Base-by-base conservation (phyloP, 2,797 vertebrate species). In the Eleutherodactylus coqui region DNA sequence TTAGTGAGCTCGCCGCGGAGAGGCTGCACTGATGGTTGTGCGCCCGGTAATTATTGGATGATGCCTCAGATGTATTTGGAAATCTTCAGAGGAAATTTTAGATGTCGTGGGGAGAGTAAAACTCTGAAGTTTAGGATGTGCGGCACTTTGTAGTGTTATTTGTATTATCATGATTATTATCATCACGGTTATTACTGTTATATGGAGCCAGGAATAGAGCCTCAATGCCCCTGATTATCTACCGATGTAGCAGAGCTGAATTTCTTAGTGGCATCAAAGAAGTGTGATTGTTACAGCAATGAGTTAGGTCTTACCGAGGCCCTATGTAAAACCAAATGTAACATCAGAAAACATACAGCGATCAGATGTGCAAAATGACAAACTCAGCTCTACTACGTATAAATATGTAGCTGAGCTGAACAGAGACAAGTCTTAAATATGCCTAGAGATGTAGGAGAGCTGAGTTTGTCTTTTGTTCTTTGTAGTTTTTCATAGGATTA, bases 31-130 rank as follows among this genome's bases (percentile, higher is more conserved):
- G 67, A 70, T 27, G 55, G 45, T 45, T n/a, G n/a, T 21, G 47
- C 13, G 24, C 24, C 36, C 47, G 8, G 49, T 70, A 55, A 85
- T 85, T 79, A 79, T 29, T 47, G 47, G 19, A 21, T 47, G 77
- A 60, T 47, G 64, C 13, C 76, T 73, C 49, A 73, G 64, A 85
- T 79, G 49, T 70, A 58, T 29, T 80, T 36, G 36, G 10, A 79
- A 72, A 64, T 38, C 75, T 79, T 70, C 36, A 45, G 47, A 78
- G 62, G 14, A 64, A 78, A 53, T 55, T 77, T 41, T 47, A 32
- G 41, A 84, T 64, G 43, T 73, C 34, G 55, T 24, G 38, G n/a
- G 69, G 51, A 11, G 69, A 53, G 36, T 41, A 76, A 76, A 75
- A 64, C 29, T 47, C 53, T 49, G 81, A 24, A 16, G 49, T 53